These are phyloP conservation scores for Pungitius pungitius DNA, from an alignment of 2,113 vertebrate species.

Conservation along the genomic window DNA sequence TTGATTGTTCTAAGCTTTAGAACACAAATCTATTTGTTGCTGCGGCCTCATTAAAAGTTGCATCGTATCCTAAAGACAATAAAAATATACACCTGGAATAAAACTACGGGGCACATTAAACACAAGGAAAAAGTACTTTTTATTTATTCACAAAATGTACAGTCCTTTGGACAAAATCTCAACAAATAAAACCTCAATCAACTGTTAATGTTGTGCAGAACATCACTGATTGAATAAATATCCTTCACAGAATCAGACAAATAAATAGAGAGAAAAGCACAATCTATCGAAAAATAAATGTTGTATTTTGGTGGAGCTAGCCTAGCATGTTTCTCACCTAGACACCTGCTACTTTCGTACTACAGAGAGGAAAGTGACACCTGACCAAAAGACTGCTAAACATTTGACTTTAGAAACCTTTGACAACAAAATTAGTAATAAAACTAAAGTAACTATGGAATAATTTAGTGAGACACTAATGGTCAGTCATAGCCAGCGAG, in stretches of 20 bases:
- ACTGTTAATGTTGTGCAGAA: slow-evolving; percentile 27
- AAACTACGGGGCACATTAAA: neutral
- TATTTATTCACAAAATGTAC: slow-evolving; percentile 78
- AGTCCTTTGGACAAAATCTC: slow-evolving; percentile 51
- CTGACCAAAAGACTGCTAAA: neutral
- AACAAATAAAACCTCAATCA: slow-evolving; percentile 11
- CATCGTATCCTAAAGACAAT: no score
- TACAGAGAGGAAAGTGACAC: no score
- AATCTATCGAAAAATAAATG: slow-evolving; percentile 1
- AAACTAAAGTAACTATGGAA: slow-evolving; percentile 22
- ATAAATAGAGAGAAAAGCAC: neutral
- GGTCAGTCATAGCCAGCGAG: slow-evolving; percentile 6
- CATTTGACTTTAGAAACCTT: neutral
- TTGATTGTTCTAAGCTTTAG: no score
- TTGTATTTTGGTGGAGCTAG: no score
- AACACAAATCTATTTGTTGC: no score
- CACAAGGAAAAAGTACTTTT: slow-evolving; percentile 62
- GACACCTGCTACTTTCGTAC: no score
- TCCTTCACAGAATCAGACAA: slow-evolving; percentile 27
- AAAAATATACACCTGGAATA: neutral
- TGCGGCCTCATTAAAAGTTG: no score
- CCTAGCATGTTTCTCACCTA: no score
- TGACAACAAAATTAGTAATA: slow-evolving; percentile 1
- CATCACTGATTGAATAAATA: slow-evolving; percentile 17
- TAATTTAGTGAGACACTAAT: slow-evolving; percentile 28